Base-by-base conservation (phyloP, 2,888 invertebrate genomes). In the Stenolophus ochropezus region DNA sequence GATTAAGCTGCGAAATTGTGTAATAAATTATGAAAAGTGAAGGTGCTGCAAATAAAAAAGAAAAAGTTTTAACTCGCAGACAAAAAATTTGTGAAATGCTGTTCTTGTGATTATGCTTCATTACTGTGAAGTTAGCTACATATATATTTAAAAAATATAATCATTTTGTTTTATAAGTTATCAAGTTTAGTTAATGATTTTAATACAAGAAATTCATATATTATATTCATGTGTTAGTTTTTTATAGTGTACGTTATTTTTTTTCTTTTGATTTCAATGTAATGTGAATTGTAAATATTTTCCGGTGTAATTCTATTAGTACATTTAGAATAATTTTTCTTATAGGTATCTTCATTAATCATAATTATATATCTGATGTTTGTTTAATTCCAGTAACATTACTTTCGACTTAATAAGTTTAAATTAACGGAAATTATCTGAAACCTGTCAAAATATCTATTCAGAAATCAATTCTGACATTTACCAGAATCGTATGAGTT, bases 1-100 rank as follows among this genome's bases (percentile, higher is more conserved):
- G 65, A 69, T 69, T 69, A 69, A 69, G 65, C 49, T 14, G 74
- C 74, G 74, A 74, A 74, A 74, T 74, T 74, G 74, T 74, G 74
- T 51, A 74, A 74, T 74, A 74, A 74, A 74, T 74, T 74, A 74
- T 74, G 51, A 74, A 74, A 74, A 74, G 74, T 74, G 74, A 74
- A 74, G 74, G 74, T 74, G 74, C 74, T 49, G 65, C 16, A 69
- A 69, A 69, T 69, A 69, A 69, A 69, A 69, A 69, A 69, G 65
- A 61, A 61, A 69, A 33, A 69, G 65, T 69, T 69, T 69, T 69
- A n/a, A 69, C 42, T 69, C 6, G 23, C 14, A n/a, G 27, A 69
- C 65, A 69, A 69, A 69, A 69, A 69, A 69, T 69, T 33, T 69
- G 65, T 69, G 33, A 69, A 69, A 69, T 33, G 65, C 33, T 4